phyloP scores from a whole-genome alignment of 2,888 invertebrate species.

The Hydrotaea diabolus region DNA sequence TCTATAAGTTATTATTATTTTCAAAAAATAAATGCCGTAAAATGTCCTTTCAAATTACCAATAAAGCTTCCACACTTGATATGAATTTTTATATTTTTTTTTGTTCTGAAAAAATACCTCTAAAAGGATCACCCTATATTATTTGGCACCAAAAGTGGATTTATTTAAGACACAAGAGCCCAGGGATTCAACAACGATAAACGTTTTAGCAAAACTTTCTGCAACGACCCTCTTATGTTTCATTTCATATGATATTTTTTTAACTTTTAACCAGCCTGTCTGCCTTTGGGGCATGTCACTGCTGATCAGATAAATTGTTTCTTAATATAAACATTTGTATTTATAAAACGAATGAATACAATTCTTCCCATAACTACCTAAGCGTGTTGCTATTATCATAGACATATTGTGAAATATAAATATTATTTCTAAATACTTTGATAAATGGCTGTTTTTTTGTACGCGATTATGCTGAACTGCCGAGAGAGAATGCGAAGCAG shows the following conservation, averaged over 20 bases:
- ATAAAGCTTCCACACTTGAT: too few species aligned
- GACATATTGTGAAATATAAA: constrained; percentile 53
- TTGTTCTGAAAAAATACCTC: too few species aligned
- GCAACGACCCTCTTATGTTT: not conserved
- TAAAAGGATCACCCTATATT: too few species aligned
- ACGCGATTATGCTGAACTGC: constrained; percentile 58
- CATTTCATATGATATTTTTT: not conserved
- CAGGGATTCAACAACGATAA: too few species aligned
- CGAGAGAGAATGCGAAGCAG: not conserved
- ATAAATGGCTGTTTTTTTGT: constrained; percentile 54
- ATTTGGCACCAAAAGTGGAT: too few species aligned
- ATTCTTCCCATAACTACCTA: not conserved
- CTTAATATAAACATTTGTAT: constrained; percentile 35
- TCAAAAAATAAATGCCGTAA: too few species aligned
- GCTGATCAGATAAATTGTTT: constrained; percentile 66
- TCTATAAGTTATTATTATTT: too few species aligned
- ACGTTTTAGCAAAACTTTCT: not conserved
- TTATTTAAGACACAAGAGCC: too few species aligned
- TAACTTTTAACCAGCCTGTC: not conserved
- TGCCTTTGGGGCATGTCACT: constrained; percentile 64
- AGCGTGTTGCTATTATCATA: not conserved
- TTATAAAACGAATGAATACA: not conserved
- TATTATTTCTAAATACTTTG: constrained; percentile 44
- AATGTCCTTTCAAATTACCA: too few species aligned
- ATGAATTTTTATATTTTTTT: too few species aligned